A percentile compares a stretch with the other conserved stretches of the same genome.
Conservation (phyloP, 2,888 invertebrate species). For the Acanthococcus lagerstroemiae region DNA sequence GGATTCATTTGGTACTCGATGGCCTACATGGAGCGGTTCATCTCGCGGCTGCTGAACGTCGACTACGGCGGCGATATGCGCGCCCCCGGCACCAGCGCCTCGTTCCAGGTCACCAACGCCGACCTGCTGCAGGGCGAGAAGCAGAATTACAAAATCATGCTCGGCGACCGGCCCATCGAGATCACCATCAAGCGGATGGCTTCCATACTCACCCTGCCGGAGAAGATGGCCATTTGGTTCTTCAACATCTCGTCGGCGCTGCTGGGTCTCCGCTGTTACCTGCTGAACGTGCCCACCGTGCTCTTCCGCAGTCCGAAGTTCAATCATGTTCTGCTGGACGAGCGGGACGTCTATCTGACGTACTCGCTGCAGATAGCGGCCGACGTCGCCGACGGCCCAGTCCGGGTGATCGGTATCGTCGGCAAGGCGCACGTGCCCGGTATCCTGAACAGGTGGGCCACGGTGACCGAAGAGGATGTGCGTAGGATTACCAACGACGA, state of each 20-base stretch:
- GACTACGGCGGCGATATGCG: conserved; percentile 28
- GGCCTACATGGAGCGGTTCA: conserved; percentile 26
- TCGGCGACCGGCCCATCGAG: conserved; percentile 26
- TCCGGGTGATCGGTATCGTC: conserved; percentile 18
- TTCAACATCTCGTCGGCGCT: conserved; percentile 22
- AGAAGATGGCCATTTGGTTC: conserved; percentile 20
- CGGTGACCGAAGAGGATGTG: conserved; percentile 11
- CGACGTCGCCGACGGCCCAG: conserved; percentile 2
- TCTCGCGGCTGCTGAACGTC: conserved; percentile 23
- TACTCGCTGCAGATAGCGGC: conserved; percentile 27
- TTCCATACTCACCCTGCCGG: conserved; percentile 16
- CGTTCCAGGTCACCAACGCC: conserved; percentile 26
- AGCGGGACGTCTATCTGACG: conserved; percentile 27
- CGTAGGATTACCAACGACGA: conserved; percentile 15
- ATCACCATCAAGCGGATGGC: conserved; percentile 28
- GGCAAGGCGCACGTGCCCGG: conserved; percentile 27
- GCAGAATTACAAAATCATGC: conserved; percentile 30
- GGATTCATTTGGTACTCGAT: conserved; percentile 29
- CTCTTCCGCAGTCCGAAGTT: conserved; percentile 16
- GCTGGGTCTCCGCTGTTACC: conserved; percentile 16
- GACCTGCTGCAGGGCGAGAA: conserved; percentile 26
- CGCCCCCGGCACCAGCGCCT: conserved; percentile 22
- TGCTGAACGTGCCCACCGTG: conserved; percentile 23
- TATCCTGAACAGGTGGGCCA: conserved; percentile 14
- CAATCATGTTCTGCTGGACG: conserved; percentile 22